Base-by-base conservation (phyloP, 2,113 vertebrate genomes). In the Dipodomys ordii region DNA sequence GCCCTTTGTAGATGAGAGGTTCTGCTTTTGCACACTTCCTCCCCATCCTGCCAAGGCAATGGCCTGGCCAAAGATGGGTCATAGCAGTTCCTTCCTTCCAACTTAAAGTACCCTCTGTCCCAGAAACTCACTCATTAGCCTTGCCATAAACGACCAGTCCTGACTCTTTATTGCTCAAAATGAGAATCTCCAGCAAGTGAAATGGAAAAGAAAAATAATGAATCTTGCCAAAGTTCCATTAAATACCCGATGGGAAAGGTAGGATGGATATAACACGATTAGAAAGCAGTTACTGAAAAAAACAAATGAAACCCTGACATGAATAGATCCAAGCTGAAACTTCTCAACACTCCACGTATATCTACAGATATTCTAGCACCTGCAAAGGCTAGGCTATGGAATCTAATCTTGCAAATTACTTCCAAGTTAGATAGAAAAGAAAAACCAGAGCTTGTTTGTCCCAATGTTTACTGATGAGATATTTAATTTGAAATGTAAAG, bases 151-250 rank as follows among this genome's bases (percentile, higher is more conserved):
- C 8, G 7, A 1, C 28, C 67, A 30, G 62, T 67, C 44, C 32
- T 44, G 13, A 68, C 32, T 89, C 25, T 46, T 53, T 77, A 44
- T 22, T 64, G 53, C 18, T 25, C 6, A 25, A 90, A 81, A 81
- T 28, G 25, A 92, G 57, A 39, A 69, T 93, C 88, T 78, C 3
- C 49, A 71, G 89, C 76, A 68, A 68, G 11, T 0, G 15, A 69
- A 95, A 64, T 5, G 65, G 62, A 92, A 30, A 62, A 44, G 82
- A 84, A 89, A 93, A 76, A 79, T 32, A 74, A n/a, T 49, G 60
- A 77, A 23, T 92, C 53, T 87, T 80, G 27, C 73, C 62, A 67
- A n/a, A 19, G 8, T 74, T 22, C 79, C 87, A 39, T 72, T 87
- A 76, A 87, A 77, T 53, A n/a, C 11, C 87, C 6, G 30, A n/a